Evolutionary conservation across 2,113 vertebrate genomes (phyloP).

Genomic region (Ornithorhynchus anatinus): DNA sequence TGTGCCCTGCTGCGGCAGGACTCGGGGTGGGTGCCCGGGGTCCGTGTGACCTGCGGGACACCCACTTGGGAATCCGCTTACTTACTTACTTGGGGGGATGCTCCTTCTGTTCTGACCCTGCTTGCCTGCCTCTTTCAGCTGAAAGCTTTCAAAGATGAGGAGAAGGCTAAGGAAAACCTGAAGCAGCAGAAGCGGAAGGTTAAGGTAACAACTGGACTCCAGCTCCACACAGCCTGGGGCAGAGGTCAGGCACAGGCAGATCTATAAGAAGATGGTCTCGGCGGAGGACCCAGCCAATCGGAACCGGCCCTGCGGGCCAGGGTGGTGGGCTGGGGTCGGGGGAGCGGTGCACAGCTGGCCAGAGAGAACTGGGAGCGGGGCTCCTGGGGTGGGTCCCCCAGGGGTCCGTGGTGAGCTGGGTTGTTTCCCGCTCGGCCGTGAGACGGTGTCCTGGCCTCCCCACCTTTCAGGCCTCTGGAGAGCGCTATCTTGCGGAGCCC

Average conservation of each 20-base stretch:
- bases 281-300: too few species aligned
- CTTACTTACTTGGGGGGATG: background rate
- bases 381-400: too few species aligned
- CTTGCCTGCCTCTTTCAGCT: slow-evolving; percentile 69
- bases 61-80: too few species aligned
- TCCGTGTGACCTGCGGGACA: rapidly evolving
- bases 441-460: background rate
- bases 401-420: background rate
- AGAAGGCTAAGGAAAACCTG: slow-evolving; percentile 88
- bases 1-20: background rate
- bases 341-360: too few species aligned
- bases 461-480: slow-evolving; percentile 75
- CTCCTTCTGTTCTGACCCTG: slow-evolving; percentile 12
- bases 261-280: too few species aligned
- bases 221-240: background rate
- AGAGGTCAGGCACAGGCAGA: background rate
- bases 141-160: slow-evolving; percentile 87
- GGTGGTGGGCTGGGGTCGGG: too few species aligned
- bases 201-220: slow-evolving; percentile 78
- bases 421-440: background rate
- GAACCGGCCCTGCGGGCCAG: too few species aligned
- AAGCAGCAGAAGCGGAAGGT: slow-evolving; percentile 86
- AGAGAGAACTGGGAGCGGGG: too few species aligned
- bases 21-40: background rate
- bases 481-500: slow-evolving; percentile 82